A percentile compares a stretch with the other conserved stretches of the same genome.
These are phyloP conservation scores for Nesogale talazaci DNA, from an alignment of 2,113 vertebrate species.

Conservation along the genomic window DNA sequence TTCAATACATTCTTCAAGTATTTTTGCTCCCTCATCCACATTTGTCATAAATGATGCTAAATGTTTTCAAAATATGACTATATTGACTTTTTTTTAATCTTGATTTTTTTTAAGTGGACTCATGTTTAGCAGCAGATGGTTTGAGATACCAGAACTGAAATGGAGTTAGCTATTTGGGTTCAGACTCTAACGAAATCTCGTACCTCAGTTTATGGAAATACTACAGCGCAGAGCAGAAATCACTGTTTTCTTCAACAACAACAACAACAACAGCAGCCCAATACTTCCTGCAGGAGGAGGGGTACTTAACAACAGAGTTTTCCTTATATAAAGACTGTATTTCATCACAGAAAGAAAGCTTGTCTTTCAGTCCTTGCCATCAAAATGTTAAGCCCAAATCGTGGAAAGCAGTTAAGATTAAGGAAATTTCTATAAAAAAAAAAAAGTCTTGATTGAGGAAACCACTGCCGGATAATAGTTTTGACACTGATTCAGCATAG, in stretches of 20 bases:
- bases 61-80: slow-evolving; percentile 85
- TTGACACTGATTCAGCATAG: slow-evolving; percentile 18
- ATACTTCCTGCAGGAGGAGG: background rate
- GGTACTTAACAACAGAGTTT: slow-evolving; percentile 36
- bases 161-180: slow-evolving; percentile 81
- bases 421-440: slow-evolving; percentile 4
- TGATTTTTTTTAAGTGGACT: slow-evolving; percentile 83
- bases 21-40: slow-evolving; percentile 80
- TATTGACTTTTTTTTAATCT: slow-evolving; percentile 82
- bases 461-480: slow-evolving; percentile 13
- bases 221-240: slow-evolving; percentile 61
- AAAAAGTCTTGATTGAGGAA: slow-evolving; percentile 40
- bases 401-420: slow-evolving; percentile 33
- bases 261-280: background rate
- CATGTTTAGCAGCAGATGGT: slow-evolving; percentile 84
- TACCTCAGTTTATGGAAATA: slow-evolving; percentile 71
- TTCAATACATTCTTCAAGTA: slow-evolving; percentile 81
- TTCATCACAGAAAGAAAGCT: slow-evolving; percentile 47
- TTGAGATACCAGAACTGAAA: slow-evolving; percentile 82
- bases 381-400: slow-evolving; percentile 47
- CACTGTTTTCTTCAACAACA: slow-evolving; percentile 45
- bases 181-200: slow-evolving; percentile 72
- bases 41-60: slow-evolving; percentile 83
- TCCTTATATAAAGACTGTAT: slow-evolving; percentile 48
- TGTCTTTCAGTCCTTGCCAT: slow-evolving; percentile 42